Percentiles rank a stretch among this genome's conserved stretches.
These are phyloP conservation scores for Tromatobia lineatoria DNA, from an alignment of 2,888 invertebrate genomes.

Conservation along the genomic window DNA sequence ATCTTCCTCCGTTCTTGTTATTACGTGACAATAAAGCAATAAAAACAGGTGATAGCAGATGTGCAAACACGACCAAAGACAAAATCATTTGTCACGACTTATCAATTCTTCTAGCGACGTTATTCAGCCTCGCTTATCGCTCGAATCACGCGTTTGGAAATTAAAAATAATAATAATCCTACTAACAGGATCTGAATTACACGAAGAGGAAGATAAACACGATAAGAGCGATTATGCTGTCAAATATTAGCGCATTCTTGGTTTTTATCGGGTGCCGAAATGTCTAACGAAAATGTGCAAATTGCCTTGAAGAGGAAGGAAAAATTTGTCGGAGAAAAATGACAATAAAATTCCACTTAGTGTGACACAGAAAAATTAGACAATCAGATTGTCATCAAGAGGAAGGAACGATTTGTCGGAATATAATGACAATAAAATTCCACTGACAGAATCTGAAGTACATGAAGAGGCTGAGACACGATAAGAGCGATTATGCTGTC, in stretches of 20 bases:
- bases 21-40: neutral
- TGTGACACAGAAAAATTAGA: too few species aligned
- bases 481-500: constrained; percentile 46
- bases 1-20: neutral
- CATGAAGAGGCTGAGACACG: too few species aligned
- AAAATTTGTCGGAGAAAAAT: constrained; percentile 21
- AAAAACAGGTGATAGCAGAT: constrained; percentile 3
- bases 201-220: neutral
- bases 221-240: constrained; percentile 30
- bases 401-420: too few species aligned
- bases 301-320: constrained; percentile 37
- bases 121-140: neutral
- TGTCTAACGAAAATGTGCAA: constrained; percentile 67
- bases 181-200: neutral
- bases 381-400: too few species aligned
- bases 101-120: constrained; percentile 5
- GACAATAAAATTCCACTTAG: too few species aligned
- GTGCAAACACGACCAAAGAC: neutral
- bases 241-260: constrained; percentile 30
- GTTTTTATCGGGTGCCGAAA: constrained; percentile 27
- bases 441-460: too few species aligned
- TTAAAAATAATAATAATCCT: neutral
- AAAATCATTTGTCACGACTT: neutral
- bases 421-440: too few species aligned
- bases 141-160: neutral